Conservation (phyloP, 2,888 invertebrate genomes). For the Trissoscelio sp. region DNA sequence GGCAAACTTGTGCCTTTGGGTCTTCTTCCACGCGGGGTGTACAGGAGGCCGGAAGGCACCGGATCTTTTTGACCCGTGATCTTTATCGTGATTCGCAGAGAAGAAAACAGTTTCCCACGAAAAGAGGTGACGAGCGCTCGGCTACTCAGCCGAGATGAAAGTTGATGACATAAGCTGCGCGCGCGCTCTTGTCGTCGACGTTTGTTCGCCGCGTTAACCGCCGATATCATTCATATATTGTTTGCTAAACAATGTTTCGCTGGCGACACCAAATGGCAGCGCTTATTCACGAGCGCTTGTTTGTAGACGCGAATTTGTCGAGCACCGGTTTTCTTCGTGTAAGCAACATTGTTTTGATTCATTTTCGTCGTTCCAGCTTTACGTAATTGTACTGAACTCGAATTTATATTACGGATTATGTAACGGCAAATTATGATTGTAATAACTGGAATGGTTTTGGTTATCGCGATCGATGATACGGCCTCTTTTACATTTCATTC, state of each 20-base stretch:
- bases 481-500: constrained; percentile 28
- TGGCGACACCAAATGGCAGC: constrained; percentile 37
- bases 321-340: constrained; percentile 12
- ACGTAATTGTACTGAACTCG: constrained; percentile 30
- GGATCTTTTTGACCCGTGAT: constrained; percentile 69
- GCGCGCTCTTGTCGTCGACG: constrained; percentile 54
- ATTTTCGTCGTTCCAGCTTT: constrained; percentile 38
- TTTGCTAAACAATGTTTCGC: constrained; percentile 56
- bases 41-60: constrained; percentile 63
- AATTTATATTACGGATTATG: constrained; percentile 38
- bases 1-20: constrained; percentile 61
- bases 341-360: constrained; percentile 21
- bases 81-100: constrained; percentile 63
- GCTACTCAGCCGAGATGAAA: constrained; percentile 59
- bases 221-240: constrained; percentile 60
- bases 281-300: constrained; percentile 38
- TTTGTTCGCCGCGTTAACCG: constrained; percentile 56
- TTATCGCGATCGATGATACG: constrained; percentile 60
- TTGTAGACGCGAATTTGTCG: constrained; percentile 41
- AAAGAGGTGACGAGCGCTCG: constrained; percentile 63
- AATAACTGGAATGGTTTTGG: constrained; percentile 56
- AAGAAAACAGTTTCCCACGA: constrained; percentile 68
- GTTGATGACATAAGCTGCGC: constrained; percentile 66
- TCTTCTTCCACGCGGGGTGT: constrained; percentile 50
- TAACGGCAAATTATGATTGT: constrained; percentile 51